Evolutionary conservation across 1,140 invertebrate genomes (phyloP), one percentile per base, ranked within the genome.

Genomic region (Lasioglossum baleicum): DNA sequence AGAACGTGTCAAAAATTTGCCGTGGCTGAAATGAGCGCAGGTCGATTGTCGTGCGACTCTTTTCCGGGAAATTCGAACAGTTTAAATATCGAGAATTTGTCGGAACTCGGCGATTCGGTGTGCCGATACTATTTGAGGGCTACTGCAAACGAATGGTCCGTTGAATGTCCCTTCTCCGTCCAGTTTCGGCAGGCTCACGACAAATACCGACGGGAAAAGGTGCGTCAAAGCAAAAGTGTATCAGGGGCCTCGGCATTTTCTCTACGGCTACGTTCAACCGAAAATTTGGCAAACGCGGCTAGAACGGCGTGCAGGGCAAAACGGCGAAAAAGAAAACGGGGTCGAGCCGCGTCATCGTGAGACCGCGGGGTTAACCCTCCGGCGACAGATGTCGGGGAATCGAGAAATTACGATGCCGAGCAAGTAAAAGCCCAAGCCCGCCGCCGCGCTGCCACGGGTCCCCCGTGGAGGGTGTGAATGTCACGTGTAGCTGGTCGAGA

Each of bases 371-470:
- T 51, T 44, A 51, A 63, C 66, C 51, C 42, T 44, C 20, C 20
- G 40, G 80, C 53, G 79, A 40, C 68, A 74, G 17, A 58, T 79
- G 69, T 75, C 74, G 65, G 20, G 31, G 74, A 70, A 71, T 64
- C 68, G 69, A 66, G 51, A 75, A 83, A 85, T 85, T 84, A 83
- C 82, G 74, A 85, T 84, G 73, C 72, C 31, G 61, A 56, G 79
- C 53, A 65, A 76, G 73, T 75, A 75, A 68, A 75, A 73, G 78
- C 53, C 61, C 26, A 26, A 26, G 26, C 26, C 26, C 26, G 1
- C 26, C 61, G 65, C 15, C 26, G 0, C 26, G 1, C 26, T 53
- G 65, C 15, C 7, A 26, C 15, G 2, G n/a, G 58, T 22, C 13
- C 17, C 7, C 17, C 7, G 68, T 13, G 51, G 72, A 80, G 42